Percentiles rank a stretch among this genome's conserved stretches.
Conservation (phyloP, 2,797 vertebrate species). For the Silurus aristotelis region DNA sequence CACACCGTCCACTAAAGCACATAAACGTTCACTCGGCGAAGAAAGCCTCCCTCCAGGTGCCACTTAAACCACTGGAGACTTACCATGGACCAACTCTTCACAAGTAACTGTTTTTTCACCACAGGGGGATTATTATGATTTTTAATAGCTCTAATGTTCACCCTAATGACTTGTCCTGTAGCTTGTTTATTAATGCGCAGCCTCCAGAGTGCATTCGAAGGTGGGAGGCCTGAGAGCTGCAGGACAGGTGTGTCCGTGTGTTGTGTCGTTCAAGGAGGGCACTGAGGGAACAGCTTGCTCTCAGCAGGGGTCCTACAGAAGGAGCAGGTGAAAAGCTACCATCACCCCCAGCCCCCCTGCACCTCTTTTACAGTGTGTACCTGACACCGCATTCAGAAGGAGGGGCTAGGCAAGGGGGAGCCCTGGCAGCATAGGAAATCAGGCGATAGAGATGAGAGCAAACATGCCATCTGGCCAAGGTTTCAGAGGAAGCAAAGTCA, state of each 20-base stretch:
- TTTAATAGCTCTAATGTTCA: conserved; percentile 27
- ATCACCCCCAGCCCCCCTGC: conserved; percentile 56
- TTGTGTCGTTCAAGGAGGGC: conserved; percentile 47
- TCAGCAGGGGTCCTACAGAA: conserved; percentile 70
- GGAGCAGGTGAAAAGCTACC: conserved; percentile 75
- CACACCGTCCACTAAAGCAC: conserved; percentile 39
- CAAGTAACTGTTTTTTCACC: neutral
- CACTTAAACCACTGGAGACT: conserved; percentile 1
- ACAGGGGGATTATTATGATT: conserved; percentile 22
- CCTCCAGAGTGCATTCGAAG: conserved; percentile 36
- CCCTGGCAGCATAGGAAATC: conserved; percentile 54
- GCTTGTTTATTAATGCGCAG: conserved; percentile 58
- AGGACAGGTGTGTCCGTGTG: conserved; percentile 65
- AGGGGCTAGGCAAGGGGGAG: conserved; percentile 46
- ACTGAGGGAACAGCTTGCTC: conserved; percentile 73
- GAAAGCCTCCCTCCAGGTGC: conserved; percentile 22
- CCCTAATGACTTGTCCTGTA: conserved; percentile 45
- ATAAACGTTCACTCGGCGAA: conserved; percentile 40
- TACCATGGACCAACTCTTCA: neutral
- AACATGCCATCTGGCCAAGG: conserved; percentile 62
- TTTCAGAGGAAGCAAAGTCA: conserved; percentile 46
- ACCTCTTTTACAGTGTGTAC: conserved; percentile 69
- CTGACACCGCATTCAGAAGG: conserved; percentile 68
- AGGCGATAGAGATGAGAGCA: conserved; percentile 52
- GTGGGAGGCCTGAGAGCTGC: conserved; percentile 46